Evolutionary conservation across 2,113 vertebrate species (phyloP).

Genomic region (Fukomys damarensis): DNA sequence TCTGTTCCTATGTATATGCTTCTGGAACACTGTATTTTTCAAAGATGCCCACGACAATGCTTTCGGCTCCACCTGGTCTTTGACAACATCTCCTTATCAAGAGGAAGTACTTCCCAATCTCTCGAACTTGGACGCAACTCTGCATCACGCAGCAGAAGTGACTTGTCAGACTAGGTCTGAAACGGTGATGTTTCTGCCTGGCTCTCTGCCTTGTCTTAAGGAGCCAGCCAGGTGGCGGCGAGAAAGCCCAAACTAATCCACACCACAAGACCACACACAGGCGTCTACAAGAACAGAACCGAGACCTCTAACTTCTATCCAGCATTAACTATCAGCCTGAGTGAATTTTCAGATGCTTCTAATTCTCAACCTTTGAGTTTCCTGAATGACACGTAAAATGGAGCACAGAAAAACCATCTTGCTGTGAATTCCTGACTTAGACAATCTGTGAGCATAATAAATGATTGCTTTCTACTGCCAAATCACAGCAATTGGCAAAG

Average conservation of each 20-base stretch:
- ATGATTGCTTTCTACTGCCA: background rate
- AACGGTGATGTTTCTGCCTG: background rate
- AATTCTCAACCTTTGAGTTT: background rate
- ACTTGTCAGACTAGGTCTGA: background rate
- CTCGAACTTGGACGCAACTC: background rate
- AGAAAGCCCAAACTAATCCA: background rate
- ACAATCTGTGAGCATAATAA: background rate
- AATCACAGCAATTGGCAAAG: background rate
- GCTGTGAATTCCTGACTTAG: constrained; percentile 32
- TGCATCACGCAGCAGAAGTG: background rate
- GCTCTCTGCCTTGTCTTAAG: background rate
- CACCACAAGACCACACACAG: background rate
- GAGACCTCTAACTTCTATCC: background rate
- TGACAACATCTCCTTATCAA: background rate
- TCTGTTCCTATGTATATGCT: background rate
- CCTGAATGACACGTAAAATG: background rate
- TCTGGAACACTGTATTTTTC: background rate
- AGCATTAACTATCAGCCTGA: background rate
- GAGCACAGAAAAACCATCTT: background rate
- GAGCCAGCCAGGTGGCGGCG: background rate
- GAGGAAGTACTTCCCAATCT: background rate
- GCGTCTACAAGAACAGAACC: background rate
- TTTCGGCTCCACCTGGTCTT: background rate
- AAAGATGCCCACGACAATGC: background rate
- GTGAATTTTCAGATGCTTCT: constrained; percentile 17